Evolutionary conservation across 2,888 invertebrate species (phyloP), one percentile per base, ranked within the genome.

Genomic region (Muscina levida): DNA sequence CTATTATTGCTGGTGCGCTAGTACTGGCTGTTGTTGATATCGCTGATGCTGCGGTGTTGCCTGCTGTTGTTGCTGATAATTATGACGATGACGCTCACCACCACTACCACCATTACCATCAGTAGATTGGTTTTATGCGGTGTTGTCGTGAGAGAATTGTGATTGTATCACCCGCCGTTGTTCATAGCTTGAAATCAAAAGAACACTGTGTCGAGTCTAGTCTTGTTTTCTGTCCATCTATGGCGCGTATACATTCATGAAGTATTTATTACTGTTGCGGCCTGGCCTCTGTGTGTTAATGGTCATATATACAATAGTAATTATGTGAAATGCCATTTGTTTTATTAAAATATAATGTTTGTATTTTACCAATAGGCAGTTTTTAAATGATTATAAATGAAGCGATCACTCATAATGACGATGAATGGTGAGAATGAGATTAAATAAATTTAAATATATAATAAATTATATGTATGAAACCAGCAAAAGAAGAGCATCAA

Each of bases 131-230:
- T 5, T 39, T 72, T 68, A 57, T 57, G 67, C 71, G 77, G 57
- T 66, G 26, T 31, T 19, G 46, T 19, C 6, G 48, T 10, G 48
- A 8, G 19, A 19, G 48, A 48, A 6, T 8, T 31, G 31, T 31
- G 31, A 31, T 31, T 31, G 31, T n/a, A n/a, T n/a, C 46, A 1
- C 15, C 46, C 15, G 46, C 46, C 15, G 56, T 57, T 75, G 70
- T n/a, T n/a, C n/a, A n/a, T n/a, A n/a, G n/a, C 53, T 48, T 31
- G 17, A 70, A 77, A 80, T 72, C 72, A 75, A 77, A 77, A 77
- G 72, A 77, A 77, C 72, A 68, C 56, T 42, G 53, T 53, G 17
- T 24, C 24, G 22, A 53, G 13, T 22, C n/a, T n/a, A n/a, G 24
- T 51, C 8, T 31, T 31, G 51, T 22, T 22, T 4, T 51, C 22